Base-by-base conservation (phyloP, 1,140 invertebrate genomes). In the Drosophila lowei region DNA sequence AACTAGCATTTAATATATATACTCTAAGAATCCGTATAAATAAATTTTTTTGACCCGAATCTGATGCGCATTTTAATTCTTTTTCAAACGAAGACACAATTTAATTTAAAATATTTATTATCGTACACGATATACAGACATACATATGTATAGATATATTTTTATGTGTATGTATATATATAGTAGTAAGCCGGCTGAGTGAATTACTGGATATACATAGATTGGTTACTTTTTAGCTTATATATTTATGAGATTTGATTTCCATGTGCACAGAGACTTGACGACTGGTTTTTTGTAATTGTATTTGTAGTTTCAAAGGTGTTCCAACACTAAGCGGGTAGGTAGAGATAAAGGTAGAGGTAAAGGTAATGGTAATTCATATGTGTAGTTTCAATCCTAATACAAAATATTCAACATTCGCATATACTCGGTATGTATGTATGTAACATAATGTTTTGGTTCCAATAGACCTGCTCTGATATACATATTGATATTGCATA, bases 51-150 rank as follows among this genome's bases (percentile, higher is more conserved):
- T 38, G 11, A 38, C 34, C 34, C 34, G 34, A 38, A 13, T 38
- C 11, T 11, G 4, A 38, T 38, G 34, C 1, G 7, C 11, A 2
- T 43, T 16, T 55, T 6, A 23, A 5, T 23, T 6, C 4, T 4
- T 3, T 59, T 34, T 30, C 7, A 38, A 16, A 38, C 1, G 11
- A 38, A 13, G 11, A 38, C 23, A 4, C 11, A 13, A 5, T 38
- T 38, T 67, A 61, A 76, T 80, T 84, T 79, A 86, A 86, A 84
- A 86, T 84, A 86, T 84, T 86, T 86, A 84, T 84, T 84, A 86
- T 84, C 81, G 77, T 84, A 84, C 81, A 84, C 72, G 79, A 85
- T 79, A 83, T 81, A 81, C 79, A 79, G 52, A 71, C 64, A 70
- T 70, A 70, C 49, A 67, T 68, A 13, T 38, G 34, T 66, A 75